Conservation (phyloP, 1,140 invertebrate species). For the Drosophila lini region DNA sequence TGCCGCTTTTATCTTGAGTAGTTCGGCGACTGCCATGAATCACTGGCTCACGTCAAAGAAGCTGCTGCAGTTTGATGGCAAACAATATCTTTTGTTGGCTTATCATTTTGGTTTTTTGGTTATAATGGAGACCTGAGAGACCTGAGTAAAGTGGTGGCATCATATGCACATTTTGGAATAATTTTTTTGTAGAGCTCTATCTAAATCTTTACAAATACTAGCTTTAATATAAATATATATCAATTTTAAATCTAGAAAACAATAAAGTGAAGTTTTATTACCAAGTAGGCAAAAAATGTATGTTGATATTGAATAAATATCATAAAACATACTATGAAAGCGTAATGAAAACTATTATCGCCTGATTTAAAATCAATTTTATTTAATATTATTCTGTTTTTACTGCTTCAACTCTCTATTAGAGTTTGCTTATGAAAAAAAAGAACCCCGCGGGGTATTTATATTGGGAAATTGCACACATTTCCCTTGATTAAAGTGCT, state of each 20-base stretch:
- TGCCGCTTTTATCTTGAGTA: slow-evolving; percentile 32
- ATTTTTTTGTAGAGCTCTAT: neutral
- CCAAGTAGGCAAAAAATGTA: neutral
- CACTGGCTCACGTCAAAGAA: slow-evolving; percentile 3
- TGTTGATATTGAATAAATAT: neutral
- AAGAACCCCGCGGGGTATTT: neutral
- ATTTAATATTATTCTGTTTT: neutral
- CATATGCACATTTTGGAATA: neutral
- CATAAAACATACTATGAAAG: neutral
- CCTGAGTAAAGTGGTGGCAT: neutral
- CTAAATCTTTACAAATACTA: no score
- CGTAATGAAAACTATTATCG: neutral
- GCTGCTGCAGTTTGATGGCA: slow-evolving; percentile 16
- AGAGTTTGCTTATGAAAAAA: neutral
- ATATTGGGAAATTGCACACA: slow-evolving; percentile 11
- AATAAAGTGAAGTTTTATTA: neutral
- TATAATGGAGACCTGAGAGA: neutral
- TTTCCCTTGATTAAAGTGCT: slow-evolving; percentile 22
- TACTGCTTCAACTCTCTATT: neutral
- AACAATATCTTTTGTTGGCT: slow-evolving; percentile 10
- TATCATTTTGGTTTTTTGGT: neutral
- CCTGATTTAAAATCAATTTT: neutral
- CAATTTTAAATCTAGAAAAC: neutral
- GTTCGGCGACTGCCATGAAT: slow-evolving; percentile 18
- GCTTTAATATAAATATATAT: neutral